Base-by-base conservation (phyloP, 1,140 invertebrate species). In the Philotrypesis tridentata region DNA sequence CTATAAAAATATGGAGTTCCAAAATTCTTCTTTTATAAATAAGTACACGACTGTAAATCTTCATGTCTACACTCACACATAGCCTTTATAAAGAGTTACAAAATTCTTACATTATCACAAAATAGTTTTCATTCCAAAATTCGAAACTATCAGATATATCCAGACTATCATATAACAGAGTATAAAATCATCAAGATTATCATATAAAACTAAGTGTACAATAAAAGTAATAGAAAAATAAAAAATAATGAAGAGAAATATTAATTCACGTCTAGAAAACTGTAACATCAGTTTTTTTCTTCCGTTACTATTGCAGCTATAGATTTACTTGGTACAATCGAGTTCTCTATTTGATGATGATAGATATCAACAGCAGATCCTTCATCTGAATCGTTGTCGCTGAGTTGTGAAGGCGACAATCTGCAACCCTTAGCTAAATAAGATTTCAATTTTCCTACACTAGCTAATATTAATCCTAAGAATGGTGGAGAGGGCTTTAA, bases 401-500 rank as follows among this genome's bases (percentile, higher is more conserved):
- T 95, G 43, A 94, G 88, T 83, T 94, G 93, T 80, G 93, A 92
- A 5, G 95, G 95, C 3, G 95, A 95, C 37, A 95, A 89, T 80
- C 93, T 92, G 86, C 96, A 96, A 21, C 96, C 96, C 83, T 93
- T 94, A 21, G 93, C 93, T 61, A 96, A 91, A 86, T 95, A 97
- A 43, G 90, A 91, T 40, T 95, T 93, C 27, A 98, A 91, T 89
- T 96, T 96, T 23, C 95, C 95, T 79, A 95, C 94, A 2, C 97
- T 95, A 12, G 97, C 97, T 73, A 99, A 92, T 84, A 99, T 95
- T 2, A 99, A 93, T 75, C 99, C 99, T 79, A 99, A 92, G 89
- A 99, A 99, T 6, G 98, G 98, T 5, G 99, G 97, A 43, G 97
- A 99, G 0, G 99, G 98, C 84, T 96, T 96, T 73, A 99, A 91